These are phyloP conservation scores for Bubo bubo DNA, from an alignment of 2,113 vertebrate genomes.

Conservation along the genomic window DNA sequence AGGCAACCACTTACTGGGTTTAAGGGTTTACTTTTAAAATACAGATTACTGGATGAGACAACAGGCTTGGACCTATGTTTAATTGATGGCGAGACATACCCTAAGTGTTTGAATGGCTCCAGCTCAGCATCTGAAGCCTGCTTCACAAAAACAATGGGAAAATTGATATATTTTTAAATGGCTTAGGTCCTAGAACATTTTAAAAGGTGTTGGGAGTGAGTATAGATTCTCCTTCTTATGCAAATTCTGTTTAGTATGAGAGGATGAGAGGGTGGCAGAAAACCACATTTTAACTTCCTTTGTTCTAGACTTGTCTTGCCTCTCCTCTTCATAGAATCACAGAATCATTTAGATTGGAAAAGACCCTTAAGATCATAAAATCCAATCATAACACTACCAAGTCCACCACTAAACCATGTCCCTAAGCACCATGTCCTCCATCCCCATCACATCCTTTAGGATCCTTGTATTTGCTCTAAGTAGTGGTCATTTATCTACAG, in stretches of 20 bases:
- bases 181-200: background rate
- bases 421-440: background rate
- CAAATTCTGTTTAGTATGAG: background rate
- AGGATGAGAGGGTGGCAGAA: background rate
- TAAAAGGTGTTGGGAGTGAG: background rate
- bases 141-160: background rate
- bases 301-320: background rate
- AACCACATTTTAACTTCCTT: background rate
- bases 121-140: background rate
- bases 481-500: background rate
- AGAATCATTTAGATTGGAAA: background rate
- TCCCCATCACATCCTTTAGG: background rate
- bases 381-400: background rate
- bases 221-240: background rate
- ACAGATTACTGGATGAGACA: background rate
- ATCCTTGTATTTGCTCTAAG: background rate
- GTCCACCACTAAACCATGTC: background rate
- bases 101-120: background rate
- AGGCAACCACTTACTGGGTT: background rate
- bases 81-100: background rate
- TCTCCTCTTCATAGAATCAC: background rate
- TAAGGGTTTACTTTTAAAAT: constrained; percentile 25
- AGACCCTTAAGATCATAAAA: background rate
- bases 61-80: background rate
- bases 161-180: background rate